Percentiles rank a stretch among this genome's conserved stretches.
These are phyloP conservation scores for Amiota mariae DNA, from an alignment of 2,888 invertebrate genomes.

Conservation along the genomic window DNA sequence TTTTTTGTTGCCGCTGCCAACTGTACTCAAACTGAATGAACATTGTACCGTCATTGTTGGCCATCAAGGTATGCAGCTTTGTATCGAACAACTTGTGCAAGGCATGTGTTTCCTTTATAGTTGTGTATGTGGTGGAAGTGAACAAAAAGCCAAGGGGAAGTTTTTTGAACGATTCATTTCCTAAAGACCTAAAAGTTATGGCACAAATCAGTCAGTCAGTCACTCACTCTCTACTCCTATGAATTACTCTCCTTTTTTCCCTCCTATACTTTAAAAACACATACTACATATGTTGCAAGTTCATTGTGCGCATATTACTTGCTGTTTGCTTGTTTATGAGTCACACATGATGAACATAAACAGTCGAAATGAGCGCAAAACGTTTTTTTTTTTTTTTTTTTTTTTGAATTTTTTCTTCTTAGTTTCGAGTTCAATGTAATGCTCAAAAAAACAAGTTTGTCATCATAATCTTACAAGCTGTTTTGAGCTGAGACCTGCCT, in stretches of 20 bases:
- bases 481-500: too few species aligned
- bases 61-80: neutral
- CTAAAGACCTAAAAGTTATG: too few species aligned
- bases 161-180: neutral
- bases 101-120: neutral
- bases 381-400: slow-evolving; percentile 29
- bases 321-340: too few species aligned
- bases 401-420: slow-evolving; percentile 28
- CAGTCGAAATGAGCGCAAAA: too few species aligned
- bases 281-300: too few species aligned
- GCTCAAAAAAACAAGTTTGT: slow-evolving; percentile 49
- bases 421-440: slow-evolving; percentile 51
- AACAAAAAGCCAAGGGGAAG: slow-evolving; percentile 1
- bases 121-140: neutral
- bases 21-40: neutral
- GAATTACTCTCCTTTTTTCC: too few species aligned
- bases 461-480: too few species aligned
- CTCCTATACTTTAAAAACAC: too few species aligned
- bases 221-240: neutral
- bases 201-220: too few species aligned
- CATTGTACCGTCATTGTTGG: neutral
- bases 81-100: neutral
- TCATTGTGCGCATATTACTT: too few species aligned
- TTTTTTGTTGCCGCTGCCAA: slow-evolving; percentile 9
- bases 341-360: too few species aligned